These are phyloP conservation scores for Mesocricetus auratus DNA, from an alignment of 2,113 vertebrate genomes.

Conservation along the genomic window DNA sequence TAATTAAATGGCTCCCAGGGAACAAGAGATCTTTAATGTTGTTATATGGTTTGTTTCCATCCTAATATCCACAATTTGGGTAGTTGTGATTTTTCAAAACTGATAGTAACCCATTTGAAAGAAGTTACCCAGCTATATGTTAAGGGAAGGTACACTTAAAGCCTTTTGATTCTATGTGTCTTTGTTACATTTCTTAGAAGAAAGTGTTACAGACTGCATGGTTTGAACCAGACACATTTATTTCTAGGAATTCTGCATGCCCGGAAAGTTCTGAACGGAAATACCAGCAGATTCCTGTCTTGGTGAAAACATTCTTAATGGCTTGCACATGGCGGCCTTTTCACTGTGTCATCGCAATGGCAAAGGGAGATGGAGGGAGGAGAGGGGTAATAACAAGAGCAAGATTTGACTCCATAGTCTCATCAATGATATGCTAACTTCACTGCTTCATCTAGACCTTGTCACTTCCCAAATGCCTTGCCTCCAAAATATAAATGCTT, in stretches of 20 bases:
- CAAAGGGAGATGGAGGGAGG: neutral
- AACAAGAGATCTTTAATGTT: neutral
- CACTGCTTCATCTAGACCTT: neutral
- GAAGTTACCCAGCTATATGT: neutral
- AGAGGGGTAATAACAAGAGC: neutral
- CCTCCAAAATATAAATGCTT: neutral
- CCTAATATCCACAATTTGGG: neutral
- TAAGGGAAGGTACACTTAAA: neutral
- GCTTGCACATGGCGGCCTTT: neutral
- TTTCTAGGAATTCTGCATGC: neutral
- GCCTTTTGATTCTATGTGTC: neutral
- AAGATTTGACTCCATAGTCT: neutral
- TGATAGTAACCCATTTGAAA: neutral
- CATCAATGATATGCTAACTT: neutral
- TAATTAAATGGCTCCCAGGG: neutral
- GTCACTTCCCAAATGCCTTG: neutral
- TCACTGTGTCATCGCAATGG: neutral
- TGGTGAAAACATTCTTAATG: neutral
- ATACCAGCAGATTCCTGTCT: neutral
- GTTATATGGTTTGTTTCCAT: neutral
- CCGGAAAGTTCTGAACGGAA: neutral
- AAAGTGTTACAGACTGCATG: neutral
- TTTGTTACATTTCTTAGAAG: neutral
- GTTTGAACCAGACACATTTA: neutral
- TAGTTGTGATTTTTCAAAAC: constrained; percentile 19